Evolutionary conservation across 2,888 invertebrate genomes (phyloP).

Genomic region (Scaptomyza polygonia): DNA sequence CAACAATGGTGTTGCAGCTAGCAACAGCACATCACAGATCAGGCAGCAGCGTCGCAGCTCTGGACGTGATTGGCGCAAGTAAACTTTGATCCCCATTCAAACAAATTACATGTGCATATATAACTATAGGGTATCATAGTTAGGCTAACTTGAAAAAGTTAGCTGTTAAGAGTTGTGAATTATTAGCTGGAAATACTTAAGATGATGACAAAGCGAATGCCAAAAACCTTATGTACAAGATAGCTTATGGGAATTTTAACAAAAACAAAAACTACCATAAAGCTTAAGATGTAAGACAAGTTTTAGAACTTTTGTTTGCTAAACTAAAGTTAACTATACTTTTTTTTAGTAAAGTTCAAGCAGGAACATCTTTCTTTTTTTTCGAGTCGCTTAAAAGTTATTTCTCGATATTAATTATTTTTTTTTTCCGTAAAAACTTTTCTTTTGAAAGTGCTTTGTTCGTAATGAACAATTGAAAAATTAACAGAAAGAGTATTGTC

Average conservation of each 20-base stretch:
- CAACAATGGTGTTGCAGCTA: constrained; percentile 8
- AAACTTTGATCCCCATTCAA: constrained; percentile 8
- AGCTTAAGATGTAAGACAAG: background rate
- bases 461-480: no score
- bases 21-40: constrained; percentile 9
- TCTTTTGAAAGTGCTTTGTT: no score
- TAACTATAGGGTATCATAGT: constrained; percentile 2
- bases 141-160: constrained; percentile 15
- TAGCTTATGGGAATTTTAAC: background rate
- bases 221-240: constrained; percentile 5
- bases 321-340: no score
- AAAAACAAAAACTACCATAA: no score
- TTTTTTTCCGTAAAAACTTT: background rate
- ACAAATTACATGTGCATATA: constrained; percentile 8
- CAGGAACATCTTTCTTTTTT: no score
- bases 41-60: constrained; percentile 56
- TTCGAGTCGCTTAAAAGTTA: no score
- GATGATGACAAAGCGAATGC: constrained; percentile 1
- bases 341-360: no score
- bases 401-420: no score
- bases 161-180: constrained; percentile 22
- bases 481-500: background rate
- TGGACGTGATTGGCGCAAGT: constrained; percentile 76
- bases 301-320: no score
- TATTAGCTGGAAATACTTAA: constrained; percentile 7